A percentile compares a stretch with the other conserved stretches of the same genome.
Conservation (phyloP, 1,140 invertebrate genomes). For the Propsilocerus akamusi region DNA sequence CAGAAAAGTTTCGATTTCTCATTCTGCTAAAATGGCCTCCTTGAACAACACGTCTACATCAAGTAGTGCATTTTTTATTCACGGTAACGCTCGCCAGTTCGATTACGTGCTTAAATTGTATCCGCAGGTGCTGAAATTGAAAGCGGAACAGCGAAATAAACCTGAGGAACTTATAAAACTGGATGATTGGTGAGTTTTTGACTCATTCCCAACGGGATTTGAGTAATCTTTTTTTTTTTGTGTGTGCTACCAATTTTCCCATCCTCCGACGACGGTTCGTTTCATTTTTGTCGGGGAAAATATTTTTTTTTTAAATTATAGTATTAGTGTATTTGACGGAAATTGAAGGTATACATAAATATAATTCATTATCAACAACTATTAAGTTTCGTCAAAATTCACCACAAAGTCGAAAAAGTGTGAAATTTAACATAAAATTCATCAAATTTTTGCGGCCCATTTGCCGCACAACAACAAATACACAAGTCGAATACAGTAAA, state of each 20-base stretch:
- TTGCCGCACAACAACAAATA: too few species aligned
- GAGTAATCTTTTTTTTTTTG: not conserved
- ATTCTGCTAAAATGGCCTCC: conserved; percentile 7
- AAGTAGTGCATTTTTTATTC: conserved; percentile 62
- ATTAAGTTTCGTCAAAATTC: too few species aligned
- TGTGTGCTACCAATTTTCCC: not conserved
- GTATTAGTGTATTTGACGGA: not conserved
- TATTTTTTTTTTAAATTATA: not conserved
- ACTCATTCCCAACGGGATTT: not conserved
- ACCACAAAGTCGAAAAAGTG: too few species aligned
- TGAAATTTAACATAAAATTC: too few species aligned
- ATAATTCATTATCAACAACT: not conserved
- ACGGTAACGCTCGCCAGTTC: conserved; percentile 70
- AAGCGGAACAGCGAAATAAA: conserved; percentile 78
- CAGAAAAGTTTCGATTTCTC: conserved; percentile 5
- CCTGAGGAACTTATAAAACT: conserved; percentile 82
- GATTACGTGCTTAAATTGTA: conserved; percentile 75
- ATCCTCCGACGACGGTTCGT: too few species aligned
- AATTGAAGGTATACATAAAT: too few species aligned
- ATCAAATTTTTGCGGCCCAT: too few species aligned
- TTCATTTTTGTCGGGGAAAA: too few species aligned
- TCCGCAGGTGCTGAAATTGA: conserved; percentile 66
- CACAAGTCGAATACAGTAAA: too few species aligned
- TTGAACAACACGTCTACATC: conserved; percentile 37
- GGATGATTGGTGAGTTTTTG: conserved; percentile 70